phyloP scores from a whole-genome alignment of 2,113 vertebrate species.

The Stigmatopora nigra region DNA sequence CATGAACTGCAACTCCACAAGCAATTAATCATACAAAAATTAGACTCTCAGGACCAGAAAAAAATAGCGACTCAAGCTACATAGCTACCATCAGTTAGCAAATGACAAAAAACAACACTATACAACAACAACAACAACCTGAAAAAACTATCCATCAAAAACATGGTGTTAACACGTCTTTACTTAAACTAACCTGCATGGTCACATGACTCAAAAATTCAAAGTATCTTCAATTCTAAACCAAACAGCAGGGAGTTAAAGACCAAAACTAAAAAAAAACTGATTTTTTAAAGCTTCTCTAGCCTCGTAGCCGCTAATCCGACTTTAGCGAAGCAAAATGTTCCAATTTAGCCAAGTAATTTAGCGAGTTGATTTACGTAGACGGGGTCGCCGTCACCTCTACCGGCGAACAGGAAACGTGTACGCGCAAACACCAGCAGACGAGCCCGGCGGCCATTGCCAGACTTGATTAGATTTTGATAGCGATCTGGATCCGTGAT shows the following conservation, averaged over 20 bases:
- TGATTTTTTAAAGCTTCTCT: not conserved
- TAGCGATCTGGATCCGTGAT: constrained; percentile 55
- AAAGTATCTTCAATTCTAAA: too few species aligned
- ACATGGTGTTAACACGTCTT: too few species aligned
- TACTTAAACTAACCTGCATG: too few species aligned
- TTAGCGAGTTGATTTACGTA: not conserved
- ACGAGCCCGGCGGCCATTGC: constrained; percentile 26
- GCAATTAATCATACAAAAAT: too few species aligned
- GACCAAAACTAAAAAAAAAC: not conserved
- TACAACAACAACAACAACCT: too few species aligned
- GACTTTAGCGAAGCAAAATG: not conserved
- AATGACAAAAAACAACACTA: too few species aligned
- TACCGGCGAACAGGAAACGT: not conserved
- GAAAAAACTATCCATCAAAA: too few species aligned
- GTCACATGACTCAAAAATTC: too few species aligned
- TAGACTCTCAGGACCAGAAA: too few species aligned
- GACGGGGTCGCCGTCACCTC: not conserved
- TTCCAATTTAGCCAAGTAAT: not conserved
- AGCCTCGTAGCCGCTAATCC: not conserved
- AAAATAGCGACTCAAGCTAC: too few species aligned
- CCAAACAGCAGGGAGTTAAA: not conserved
- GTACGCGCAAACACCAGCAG: not conserved
- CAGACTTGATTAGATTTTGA: constrained; percentile 53
- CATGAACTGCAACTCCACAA: too few species aligned
- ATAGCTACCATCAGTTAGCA: too few species aligned